Conservation (phyloP, 2,888 invertebrate species). For the Azorinus chamasolen region DNA sequence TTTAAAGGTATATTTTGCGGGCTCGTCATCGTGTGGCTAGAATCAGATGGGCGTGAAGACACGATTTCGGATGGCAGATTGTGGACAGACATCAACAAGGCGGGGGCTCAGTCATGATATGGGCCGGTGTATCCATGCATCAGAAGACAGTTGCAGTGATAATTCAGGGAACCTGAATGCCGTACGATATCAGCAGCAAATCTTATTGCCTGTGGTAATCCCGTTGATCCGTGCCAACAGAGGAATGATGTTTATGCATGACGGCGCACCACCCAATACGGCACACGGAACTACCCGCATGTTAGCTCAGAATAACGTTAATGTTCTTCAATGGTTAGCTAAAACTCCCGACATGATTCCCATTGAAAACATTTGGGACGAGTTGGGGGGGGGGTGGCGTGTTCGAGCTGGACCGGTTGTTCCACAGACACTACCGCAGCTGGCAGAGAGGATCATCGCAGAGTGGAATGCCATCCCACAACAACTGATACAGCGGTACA, state of each 20-base stretch:
- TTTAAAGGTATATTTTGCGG: neutral
- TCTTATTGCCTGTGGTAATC: conserved; percentile 16
- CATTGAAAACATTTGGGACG: conserved; percentile 23
- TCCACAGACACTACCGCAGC: no score
- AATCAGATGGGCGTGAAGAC: neutral
- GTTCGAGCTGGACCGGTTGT: no score
- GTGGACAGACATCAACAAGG: neutral
- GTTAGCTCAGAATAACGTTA: neutral
- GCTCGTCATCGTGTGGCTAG: neutral
- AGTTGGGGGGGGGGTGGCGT: no score
- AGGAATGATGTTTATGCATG: neutral
- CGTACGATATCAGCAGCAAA: conserved; percentile 18
- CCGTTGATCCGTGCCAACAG: neutral
- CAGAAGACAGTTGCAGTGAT: conserved; percentile 4
- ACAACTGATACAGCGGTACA: no score
- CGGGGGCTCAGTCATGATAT: conserved; percentile 14
- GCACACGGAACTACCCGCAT: neutral
- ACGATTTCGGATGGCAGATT: neutral
- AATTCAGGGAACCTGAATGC: conserved; percentile 20
- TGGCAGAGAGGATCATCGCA: no score
- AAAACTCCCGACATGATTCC: conserved; percentile 24
- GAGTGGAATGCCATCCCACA: no score
- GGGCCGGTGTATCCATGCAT: conserved; percentile 18
- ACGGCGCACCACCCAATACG: neutral
- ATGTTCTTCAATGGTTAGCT: conserved; percentile 7